Base-by-base conservation (phyloP, 2,888 invertebrate genomes). In the Himalopsyche anomala region DNA sequence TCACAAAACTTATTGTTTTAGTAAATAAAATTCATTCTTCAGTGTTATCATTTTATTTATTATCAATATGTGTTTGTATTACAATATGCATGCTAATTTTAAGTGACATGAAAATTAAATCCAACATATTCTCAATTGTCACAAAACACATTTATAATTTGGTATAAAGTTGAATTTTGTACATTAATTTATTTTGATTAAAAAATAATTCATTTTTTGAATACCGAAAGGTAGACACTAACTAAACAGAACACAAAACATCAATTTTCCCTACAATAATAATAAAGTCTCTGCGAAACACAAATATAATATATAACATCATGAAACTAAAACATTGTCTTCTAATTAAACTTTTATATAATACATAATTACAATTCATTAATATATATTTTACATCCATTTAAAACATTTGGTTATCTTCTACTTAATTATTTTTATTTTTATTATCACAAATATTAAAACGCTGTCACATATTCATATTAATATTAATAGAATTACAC, bases 61-160 rank as follows among this genome's bases (percentile, higher is more conserved):
- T 74, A 74, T 74, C 74, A 74, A 74, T 74, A 74, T 74, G 74
- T 74, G 38, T 74, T 74, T 74, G 74, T 74, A 74, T 74, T 74
- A 74, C 74, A 74, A 38, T 74, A 74, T 38, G 74, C 74, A 74
- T 74, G 74, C 74, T 38, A 38, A 38, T 74, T 74, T 74, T n/a
- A 74, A 74, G 36, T 74, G 36, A 74, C n/a, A 12, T 36, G 36
- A 74, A 74, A 74, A 36, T 36, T 38, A 36, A 74, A 6, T 74
- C 36, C 5, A 38, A 36, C 38, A 74, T 38, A 74, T 12, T 74
- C 38, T 74, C 36, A 36, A 74, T 38, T 36, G 28, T 74, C 74
- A 74, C 19, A 38, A 38, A 74, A 15, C 28, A 74, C 36, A 74
- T 74, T 74, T 36, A 74, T 74, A 74, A 36, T 74, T 74, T 74